A percentile compares a stretch with the other conserved stretches of the same genome.
phyloP scores from a whole-genome alignment of 1,140 invertebrate species.

The Cataglyphis hispanica region DNA sequence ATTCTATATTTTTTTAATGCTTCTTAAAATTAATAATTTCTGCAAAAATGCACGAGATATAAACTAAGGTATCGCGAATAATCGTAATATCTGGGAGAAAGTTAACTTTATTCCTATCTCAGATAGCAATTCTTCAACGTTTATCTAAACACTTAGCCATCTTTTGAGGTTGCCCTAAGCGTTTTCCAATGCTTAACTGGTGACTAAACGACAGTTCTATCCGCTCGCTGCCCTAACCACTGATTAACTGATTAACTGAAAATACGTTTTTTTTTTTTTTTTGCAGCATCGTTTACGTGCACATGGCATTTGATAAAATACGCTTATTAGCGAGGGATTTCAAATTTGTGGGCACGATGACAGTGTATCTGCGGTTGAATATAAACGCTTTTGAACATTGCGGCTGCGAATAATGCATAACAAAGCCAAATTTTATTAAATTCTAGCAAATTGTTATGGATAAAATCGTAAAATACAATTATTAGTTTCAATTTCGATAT shows the following conservation, averaged over 20 bases:
- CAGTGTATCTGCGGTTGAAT: background rate
- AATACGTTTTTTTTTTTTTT: conserved; percentile 50
- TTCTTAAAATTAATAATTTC: background rate
- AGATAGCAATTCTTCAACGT: conserved; percentile 75
- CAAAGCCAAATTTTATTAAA: conserved; percentile 27
- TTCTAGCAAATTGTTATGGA: background rate
- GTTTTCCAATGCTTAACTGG: conserved; percentile 80
- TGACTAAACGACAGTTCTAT: conserved; percentile 66
- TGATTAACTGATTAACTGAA: conserved; percentile 19
- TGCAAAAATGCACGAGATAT: background rate
- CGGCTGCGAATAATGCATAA: background rate
- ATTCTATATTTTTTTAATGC: background rate
- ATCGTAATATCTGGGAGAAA: conserved; percentile 62
- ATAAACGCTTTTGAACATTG: conserved; percentile 11
- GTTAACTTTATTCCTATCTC: conserved; percentile 63
- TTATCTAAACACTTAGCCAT: conserved; percentile 81
- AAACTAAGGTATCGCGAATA: conserved; percentile 26
- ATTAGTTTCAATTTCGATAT: conserved; percentile 4
- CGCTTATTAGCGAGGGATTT: conserved; percentile 48
- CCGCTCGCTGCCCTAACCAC: conserved; percentile 38
- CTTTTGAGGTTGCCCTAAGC: conserved; percentile 77
- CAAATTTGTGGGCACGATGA: background rate
- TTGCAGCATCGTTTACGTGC: background rate
- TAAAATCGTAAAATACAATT: background rate
- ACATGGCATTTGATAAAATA: conserved; percentile 19